Evolutionary conservation across 2,888 invertebrate species (phyloP).

Genomic region (Dichetophora obliterata): DNA sequence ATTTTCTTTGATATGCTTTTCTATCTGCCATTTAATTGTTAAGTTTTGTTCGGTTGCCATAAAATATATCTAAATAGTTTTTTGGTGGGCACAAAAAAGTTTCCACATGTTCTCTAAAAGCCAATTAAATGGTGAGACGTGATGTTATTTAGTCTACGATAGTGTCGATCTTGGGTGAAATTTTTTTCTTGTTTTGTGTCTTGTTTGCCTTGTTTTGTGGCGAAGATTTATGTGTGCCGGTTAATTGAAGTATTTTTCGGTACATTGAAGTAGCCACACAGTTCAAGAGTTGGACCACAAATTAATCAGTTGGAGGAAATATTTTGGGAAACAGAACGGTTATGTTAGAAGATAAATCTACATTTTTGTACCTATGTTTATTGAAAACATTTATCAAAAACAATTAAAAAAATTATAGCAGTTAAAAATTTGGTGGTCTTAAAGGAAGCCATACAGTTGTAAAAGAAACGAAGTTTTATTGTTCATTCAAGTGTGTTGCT

Average conservation of each 20-base stretch:
- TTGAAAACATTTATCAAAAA: not conserved
- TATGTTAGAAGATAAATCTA: not conserved
- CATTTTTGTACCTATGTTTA: not conserved
- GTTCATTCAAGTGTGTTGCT: no score
- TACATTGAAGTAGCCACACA: not conserved
- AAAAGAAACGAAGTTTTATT: not conserved
- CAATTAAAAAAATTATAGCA: not conserved
- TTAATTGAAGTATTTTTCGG: conserved; percentile 7
- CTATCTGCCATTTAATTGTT: conserved; percentile 1
- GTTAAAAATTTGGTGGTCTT: no score
- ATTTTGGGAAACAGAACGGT: not conserved
- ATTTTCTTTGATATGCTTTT: not conserved
- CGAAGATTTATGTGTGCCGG: not conserved
- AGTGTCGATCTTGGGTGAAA: not conserved
- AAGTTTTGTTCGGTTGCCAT: not conserved
- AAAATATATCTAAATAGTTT: not conserved
- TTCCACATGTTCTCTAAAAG: conserved; percentile 15
- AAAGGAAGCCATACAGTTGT: no score
- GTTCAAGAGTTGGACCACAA: conserved; percentile 6
- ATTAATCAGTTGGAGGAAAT: not conserved
- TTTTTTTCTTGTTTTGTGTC: not conserved
- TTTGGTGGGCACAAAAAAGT: not conserved
- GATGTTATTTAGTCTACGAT: conserved; percentile 12
- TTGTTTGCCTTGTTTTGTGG: not conserved
- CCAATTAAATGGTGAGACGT: conserved; percentile 26